Percentiles rank a stretch among this genome's conserved stretches.
These are phyloP conservation scores for Nestor notabilis DNA, from an alignment of 2,113 vertebrate genomes.

Conservation along the genomic window DNA sequence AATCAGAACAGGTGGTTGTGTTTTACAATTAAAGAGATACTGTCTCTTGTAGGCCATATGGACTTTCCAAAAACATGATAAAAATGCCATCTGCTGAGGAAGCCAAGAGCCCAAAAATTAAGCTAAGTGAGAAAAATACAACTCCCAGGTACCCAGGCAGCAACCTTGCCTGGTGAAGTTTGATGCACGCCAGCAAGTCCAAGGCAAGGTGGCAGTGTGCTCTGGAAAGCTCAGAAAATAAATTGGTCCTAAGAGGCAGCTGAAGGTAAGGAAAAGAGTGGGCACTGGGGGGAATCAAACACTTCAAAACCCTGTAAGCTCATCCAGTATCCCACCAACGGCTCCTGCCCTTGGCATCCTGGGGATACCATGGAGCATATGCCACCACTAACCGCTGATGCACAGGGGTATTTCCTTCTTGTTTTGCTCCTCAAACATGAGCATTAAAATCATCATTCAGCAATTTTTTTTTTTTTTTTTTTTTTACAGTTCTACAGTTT, in stretches of 20 bases:
- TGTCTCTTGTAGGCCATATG: conserved; percentile 56
- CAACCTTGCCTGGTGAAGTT: neutral
- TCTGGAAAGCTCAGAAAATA: neutral
- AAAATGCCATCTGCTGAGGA: conserved; percentile 65
- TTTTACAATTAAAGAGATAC: conserved; percentile 65
- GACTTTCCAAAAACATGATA: conserved; percentile 45
- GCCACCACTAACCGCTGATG: neutral
- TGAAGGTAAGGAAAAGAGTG: neutral
- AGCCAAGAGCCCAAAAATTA: neutral
- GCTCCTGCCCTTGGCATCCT: neutral
- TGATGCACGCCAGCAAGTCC: rapidly evolving
- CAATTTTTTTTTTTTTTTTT: neutral
- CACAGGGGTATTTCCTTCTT: neutral
- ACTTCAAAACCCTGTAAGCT: neutral
- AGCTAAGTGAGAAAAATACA: conserved; percentile 40
- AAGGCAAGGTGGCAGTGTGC: neutral
- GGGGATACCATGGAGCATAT: neutral
- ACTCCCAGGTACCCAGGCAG: neutral
- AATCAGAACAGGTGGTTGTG: conserved; percentile 59
- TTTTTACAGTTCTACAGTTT: neutral
- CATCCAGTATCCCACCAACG: neutral
- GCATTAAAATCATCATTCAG: neutral
- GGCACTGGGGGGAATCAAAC: neutral
- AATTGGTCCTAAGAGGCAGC: neutral
- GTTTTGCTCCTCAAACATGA: neutral